These are phyloP conservation scores for Papilio elwesi DNA, from an alignment of 2,888 invertebrate species.

Conservation along the genomic window DNA sequence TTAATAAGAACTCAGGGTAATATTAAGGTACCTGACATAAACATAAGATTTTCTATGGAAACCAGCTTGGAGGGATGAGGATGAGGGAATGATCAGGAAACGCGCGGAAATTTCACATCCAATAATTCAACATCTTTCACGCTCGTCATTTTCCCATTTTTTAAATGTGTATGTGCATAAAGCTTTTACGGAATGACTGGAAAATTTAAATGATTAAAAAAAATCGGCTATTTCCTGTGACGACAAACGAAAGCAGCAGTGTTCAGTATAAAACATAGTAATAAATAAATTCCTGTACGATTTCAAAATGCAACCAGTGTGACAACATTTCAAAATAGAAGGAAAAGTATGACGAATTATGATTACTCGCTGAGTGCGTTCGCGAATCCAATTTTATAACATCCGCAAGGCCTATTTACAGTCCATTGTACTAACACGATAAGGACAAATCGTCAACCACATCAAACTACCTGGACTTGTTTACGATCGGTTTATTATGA, in stretches of 20 bases:
- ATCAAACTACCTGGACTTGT: constrained; percentile 16
- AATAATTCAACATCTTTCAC: not conserved
- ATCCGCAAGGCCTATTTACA: constrained; percentile 28
- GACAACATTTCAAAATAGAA: constrained; percentile 41
- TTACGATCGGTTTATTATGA: constrained; percentile 18
- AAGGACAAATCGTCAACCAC: constrained; percentile 4
- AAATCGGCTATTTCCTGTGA: not conserved
- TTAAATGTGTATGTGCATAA: not conserved
- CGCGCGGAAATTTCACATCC: constrained; percentile 22
- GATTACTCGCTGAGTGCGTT: constrained; percentile 50
- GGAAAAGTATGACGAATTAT: constrained; percentile 74
- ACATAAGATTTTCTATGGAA: not conserved
- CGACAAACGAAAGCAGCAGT: not conserved
- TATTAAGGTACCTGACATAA: not conserved
- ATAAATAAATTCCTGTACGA: not conserved
- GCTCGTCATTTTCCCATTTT: not conserved
- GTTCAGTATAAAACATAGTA: not conserved
- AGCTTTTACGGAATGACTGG: not conserved
- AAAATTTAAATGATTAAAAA: not conserved
- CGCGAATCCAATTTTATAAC: constrained; percentile 20
- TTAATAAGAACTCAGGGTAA: no score
- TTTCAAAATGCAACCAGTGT: not conserved
- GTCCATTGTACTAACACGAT: constrained; percentile 22
- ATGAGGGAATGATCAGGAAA: constrained; percentile 8
- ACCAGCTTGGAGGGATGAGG: constrained; percentile 2